Conservation (phyloP, 2,888 invertebrate genomes). For the Podabrus alpinus region DNA sequence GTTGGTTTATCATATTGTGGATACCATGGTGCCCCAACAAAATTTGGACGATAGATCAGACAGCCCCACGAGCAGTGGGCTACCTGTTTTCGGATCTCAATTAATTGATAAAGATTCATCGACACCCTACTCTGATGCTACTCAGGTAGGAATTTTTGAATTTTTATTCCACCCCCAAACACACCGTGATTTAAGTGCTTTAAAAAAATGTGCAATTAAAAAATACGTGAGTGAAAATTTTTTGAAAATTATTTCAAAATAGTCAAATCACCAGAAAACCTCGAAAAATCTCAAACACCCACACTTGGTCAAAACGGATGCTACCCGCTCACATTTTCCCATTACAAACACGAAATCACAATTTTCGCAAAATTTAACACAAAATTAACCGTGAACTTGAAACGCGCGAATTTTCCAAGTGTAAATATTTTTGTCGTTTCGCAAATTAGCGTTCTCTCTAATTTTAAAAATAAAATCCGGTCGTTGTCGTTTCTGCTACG, state of each 20-base stretch:
- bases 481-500: not conserved
- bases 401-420: not conserved
- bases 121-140: slow-evolving; percentile 98
- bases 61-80: slow-evolving; percentile 62
- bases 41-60: slow-evolving; percentile 55
- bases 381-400: not conserved
- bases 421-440: not conserved
- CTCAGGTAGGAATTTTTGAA: slow-evolving; percentile 72
- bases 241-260: not conserved
- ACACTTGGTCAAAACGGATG: not conserved
- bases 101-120: slow-evolving; percentile 87
- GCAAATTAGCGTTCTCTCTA: not conserved
- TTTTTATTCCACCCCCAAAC: slow-evolving; percentile 8
- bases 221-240: not conserved
- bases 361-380: not conserved
- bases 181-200: not conserved
- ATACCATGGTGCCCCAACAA: slow-evolving; percentile 75
- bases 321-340: not conserved
- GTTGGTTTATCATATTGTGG: slow-evolving; percentile 36
- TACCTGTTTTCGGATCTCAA: slow-evolving; percentile 86
- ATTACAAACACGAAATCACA: not conserved
- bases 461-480: not conserved
- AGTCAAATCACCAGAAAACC: not conserved
- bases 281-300: not conserved
- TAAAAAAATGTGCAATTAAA: not conserved